phyloP scores from a whole-genome alignment of 2,888 invertebrate species.

The Drosophila colorata region DNA sequence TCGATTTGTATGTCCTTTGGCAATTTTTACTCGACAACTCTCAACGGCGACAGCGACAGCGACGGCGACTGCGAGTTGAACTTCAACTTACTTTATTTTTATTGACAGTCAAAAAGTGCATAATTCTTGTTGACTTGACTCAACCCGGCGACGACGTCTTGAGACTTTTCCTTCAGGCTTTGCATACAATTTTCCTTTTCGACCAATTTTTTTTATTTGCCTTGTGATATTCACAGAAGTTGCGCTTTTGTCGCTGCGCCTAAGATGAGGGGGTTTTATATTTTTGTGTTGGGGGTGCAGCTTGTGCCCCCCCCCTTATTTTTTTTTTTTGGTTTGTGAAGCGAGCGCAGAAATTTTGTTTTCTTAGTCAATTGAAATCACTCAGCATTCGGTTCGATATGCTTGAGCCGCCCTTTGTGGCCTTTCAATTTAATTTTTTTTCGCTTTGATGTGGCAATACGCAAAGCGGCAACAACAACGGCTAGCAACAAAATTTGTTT shows the following conservation, averaged over 20 bases:
- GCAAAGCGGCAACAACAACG: constrained; percentile 21
- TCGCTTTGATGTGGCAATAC: constrained; percentile 73
- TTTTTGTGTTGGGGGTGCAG: neutral
- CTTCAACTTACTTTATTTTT: constrained; percentile 77
- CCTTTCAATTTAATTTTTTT: constrained; percentile 63
- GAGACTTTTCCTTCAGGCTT: constrained; percentile 60
- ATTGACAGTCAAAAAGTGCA: constrained; percentile 81
- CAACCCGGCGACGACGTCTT: constrained; percentile 54
- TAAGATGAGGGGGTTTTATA: constrained; percentile 27
- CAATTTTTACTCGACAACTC: constrained; percentile 45
- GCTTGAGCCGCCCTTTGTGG: constrained; percentile 66
- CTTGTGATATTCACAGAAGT: constrained; percentile 53
- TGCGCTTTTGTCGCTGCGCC: constrained; percentile 75
- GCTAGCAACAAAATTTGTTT: constrained; percentile 56
- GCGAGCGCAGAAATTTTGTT: constrained; percentile 62
- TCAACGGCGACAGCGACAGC: constrained; percentile 23
- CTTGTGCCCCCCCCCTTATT: no score
- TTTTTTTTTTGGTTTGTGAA: neutral
- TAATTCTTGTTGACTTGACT: constrained; percentile 73
- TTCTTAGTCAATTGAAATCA: constrained; percentile 80
- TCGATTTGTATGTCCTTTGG: constrained; percentile 77
- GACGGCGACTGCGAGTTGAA: constrained; percentile 45
- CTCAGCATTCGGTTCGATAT: constrained; percentile 65
- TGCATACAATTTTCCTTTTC: constrained; percentile 62
- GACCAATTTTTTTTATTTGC: constrained; percentile 25